Conservation (phyloP, 2,797 vertebrate species). For the Chelmon rostratus region DNA sequence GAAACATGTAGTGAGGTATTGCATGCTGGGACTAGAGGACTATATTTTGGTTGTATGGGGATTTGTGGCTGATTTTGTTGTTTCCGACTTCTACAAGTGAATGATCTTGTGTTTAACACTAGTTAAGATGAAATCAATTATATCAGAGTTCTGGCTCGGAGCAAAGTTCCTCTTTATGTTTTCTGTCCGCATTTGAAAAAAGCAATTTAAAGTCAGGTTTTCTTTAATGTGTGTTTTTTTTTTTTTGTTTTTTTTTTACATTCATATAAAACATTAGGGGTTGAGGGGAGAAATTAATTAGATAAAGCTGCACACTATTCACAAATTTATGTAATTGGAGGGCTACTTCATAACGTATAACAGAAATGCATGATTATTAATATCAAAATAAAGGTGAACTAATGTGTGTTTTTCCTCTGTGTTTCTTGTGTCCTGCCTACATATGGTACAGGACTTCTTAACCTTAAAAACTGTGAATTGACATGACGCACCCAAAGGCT, state of each 20-base stretch:
- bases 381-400: background rate
- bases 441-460: background rate
- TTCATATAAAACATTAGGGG: background rate
- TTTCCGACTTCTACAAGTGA: background rate
- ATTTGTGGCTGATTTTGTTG: background rate
- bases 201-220: background rate
- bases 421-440: background rate
- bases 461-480: background rate
- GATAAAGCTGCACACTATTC: background rate
- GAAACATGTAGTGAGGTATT: background rate
- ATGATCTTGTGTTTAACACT: no score
- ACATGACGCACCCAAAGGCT: no score
- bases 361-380: background rate
- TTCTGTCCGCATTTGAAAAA: background rate
- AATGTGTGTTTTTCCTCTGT: no score
- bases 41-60: background rate
- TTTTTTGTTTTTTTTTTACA: no score
- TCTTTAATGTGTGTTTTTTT: background rate
- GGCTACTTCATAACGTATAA: background rate
- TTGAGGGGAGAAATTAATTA: background rate
- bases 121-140: background rate
- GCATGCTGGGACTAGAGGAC: background rate
- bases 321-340: background rate
- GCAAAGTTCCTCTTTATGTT: background rate
- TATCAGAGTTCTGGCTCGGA: background rate